phyloP scores from a whole-genome alignment of 2,888 invertebrate species.

The Drosophila multiciliata region DNA sequence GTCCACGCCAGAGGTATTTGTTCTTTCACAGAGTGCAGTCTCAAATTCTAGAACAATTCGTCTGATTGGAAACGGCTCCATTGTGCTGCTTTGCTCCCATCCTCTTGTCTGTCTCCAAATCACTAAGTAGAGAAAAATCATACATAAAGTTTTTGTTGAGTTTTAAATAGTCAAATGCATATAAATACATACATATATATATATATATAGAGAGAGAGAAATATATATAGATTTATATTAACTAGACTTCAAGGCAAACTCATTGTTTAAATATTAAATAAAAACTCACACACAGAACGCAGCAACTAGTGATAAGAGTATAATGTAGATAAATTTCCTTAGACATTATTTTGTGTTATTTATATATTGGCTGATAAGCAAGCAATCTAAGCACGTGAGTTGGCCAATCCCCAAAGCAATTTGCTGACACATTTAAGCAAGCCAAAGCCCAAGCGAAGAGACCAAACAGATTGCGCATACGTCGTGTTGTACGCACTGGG shows the following conservation, averaged over 20 bases:
- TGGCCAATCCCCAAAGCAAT: conserved; percentile 45
- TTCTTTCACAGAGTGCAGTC: neutral
- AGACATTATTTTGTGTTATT: conserved; percentile 15
- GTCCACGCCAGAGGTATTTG: conserved; percentile 1
- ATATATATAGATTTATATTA: neutral
- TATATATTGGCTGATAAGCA: conserved; percentile 32
- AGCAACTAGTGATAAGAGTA: conserved; percentile 39
- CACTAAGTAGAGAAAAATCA: conserved; percentile 23
- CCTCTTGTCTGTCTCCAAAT: conserved; percentile 10
- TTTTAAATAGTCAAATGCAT: neutral
- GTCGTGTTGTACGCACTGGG: conserved; percentile 31
- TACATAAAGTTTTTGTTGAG: conserved; percentile 11
- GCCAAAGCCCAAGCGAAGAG: conserved; percentile 6
- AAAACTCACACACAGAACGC: neutral
- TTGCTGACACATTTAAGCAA: conserved; percentile 45
- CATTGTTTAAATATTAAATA: conserved; percentile 27
- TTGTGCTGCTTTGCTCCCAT: conserved; percentile 22
- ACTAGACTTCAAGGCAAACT: conserved; percentile 24
- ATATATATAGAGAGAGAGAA: neutral
- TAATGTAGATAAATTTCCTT: conserved; percentile 27
- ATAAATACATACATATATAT: neutral
- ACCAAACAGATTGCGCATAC: conserved; percentile 54
- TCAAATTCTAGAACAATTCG: conserved; percentile 17
- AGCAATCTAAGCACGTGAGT: conserved; percentile 57
- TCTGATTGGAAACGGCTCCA: conserved; percentile 7